A percentile compares a stretch with the other conserved stretches of the same genome.
Evolutionary conservation across 2,888 invertebrate species (phyloP).

Genomic region (Julus scanicus): DNA sequence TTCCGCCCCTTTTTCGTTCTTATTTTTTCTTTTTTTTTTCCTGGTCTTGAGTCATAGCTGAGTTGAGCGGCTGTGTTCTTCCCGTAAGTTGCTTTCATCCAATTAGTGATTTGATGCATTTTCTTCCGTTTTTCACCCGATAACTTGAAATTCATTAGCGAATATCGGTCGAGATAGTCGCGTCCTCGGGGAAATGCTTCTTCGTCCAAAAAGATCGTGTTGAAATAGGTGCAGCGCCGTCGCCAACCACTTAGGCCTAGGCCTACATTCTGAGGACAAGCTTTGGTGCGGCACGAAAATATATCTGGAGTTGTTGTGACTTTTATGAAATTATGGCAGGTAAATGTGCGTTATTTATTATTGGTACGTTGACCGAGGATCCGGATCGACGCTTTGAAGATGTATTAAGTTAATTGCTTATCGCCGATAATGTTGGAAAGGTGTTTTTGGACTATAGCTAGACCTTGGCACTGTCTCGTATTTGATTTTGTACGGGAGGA

Average conservation of each 20-base stretch:
- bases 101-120: background rate
- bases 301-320: background rate
- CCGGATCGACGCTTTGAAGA: background rate
- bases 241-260: slow-evolving; percentile 33
- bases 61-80: background rate
- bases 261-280: background rate
- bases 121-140: background rate
- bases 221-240: background rate
- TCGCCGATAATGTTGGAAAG: background rate
- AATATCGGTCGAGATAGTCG: background rate
- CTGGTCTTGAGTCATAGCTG: background rate
- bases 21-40: background rate
- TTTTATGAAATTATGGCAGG: slow-evolving; percentile 34
- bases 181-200: background rate
- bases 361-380: background rate
- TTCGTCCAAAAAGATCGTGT: background rate
- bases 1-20: background rate
- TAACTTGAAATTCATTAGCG: background rate
- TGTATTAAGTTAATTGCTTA: background rate
- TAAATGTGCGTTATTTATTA: background rate
- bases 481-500: background rate
- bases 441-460: background rate
- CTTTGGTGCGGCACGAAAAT: background rate
- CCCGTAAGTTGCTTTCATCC: background rate
- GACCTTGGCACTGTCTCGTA: background rate